A percentile compares a stretch with the other conserved stretches of the same genome.
Conservation (phyloP, 2,113 vertebrate genomes). For the Podarcis muralis region DNA sequence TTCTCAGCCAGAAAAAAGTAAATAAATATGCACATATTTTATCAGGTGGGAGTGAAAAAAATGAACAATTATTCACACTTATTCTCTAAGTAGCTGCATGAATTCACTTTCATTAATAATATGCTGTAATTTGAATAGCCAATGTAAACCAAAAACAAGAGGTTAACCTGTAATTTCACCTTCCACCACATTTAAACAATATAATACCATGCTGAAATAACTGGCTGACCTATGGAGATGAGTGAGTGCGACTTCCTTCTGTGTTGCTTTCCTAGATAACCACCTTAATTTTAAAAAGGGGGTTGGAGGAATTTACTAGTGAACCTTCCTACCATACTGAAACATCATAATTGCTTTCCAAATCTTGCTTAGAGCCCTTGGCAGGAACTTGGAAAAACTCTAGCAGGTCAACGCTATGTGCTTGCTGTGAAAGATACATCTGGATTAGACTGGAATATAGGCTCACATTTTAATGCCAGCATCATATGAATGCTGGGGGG, state of each 20-base stretch:
- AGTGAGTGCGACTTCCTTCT: neutral
- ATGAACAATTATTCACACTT: neutral
- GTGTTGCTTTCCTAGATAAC: neutral
- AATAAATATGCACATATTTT: accelerated
- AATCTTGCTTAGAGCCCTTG: neutral
- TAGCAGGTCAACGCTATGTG: neutral
- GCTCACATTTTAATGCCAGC: no score
- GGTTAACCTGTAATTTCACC: neutral
- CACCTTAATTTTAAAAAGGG: neutral
- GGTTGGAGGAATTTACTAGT: neutral
- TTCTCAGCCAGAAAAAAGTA: neutral
- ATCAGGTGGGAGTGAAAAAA: neutral
- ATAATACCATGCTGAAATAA: neutral
- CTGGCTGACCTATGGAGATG: neutral
- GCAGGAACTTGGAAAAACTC: neutral
- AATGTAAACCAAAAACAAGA: neutral
- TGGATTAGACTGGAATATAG: no score
- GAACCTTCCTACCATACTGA: neutral
- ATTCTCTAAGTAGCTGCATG: neutral
- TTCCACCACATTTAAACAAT: neutral
- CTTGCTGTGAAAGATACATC: accelerated
- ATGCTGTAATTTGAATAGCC: neutral
- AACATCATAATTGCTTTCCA: neutral
- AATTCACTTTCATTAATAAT: accelerated
- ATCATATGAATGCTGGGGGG: no score